A percentile compares a stretch with the other conserved stretches of the same genome.
These are phyloP conservation scores for Diplogasteroides magnus DNA, from an alignment of 1,140 invertebrate species.

Conservation along the genomic window DNA sequence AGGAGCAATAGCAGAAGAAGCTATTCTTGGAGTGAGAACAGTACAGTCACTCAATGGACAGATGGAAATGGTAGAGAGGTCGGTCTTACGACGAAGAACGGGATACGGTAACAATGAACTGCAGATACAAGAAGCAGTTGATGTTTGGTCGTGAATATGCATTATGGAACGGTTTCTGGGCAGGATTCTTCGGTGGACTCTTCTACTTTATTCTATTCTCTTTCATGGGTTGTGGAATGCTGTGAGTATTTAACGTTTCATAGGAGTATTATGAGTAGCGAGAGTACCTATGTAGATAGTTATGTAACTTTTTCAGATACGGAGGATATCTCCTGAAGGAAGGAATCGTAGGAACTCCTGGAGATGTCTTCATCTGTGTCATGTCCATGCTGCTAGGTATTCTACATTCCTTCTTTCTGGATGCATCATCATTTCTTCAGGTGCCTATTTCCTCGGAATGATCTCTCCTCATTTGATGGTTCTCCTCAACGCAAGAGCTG, in stretches of 20 bases:
- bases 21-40: slow-evolving; percentile 69
- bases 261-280: slow-evolving; percentile 5
- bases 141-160: slow-evolving; percentile 23
- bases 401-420: neutral
- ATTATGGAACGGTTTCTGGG: slow-evolving; percentile 34
- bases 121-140: slow-evolving; percentile 29
- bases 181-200: slow-evolving; percentile 43
- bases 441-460: slow-evolving; percentile 35
- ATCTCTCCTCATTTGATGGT: slow-evolving; percentile 35
- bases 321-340: slow-evolving; percentile 35
- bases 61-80: slow-evolving; percentile 62
- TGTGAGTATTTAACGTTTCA: slow-evolving; percentile 5
- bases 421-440: slow-evolving; percentile 25
- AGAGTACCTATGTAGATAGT: neutral
- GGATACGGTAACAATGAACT: neutral
- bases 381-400: slow-evolving; percentile 33
- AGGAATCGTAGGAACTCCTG: slow-evolving; percentile 37
- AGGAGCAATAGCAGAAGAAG: slow-evolving; percentile 63
- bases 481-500: slow-evolving; percentile 36
- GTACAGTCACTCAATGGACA: slow-evolving; percentile 77
- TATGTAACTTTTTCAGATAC: neutral
- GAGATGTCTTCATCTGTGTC: slow-evolving; percentile 45
- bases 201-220: slow-evolving; percentile 34
- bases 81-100: neutral
- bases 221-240: slow-evolving; percentile 27